Conservation (phyloP, 2,888 invertebrate species). For the Limnephilus marmoratus region DNA sequence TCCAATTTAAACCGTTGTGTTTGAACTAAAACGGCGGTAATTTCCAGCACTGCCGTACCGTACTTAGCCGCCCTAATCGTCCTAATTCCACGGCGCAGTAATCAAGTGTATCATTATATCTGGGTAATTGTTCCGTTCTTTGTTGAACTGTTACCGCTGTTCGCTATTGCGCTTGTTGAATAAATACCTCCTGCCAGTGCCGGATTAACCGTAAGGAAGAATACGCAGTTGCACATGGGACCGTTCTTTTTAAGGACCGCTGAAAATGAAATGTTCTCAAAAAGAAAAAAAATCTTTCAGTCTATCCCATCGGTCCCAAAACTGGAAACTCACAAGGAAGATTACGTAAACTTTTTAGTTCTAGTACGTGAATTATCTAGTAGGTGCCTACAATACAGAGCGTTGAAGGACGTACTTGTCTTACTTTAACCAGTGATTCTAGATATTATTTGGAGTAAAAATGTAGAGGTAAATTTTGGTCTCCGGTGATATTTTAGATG, state of each 20-base stretch:
- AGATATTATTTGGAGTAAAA: no score
- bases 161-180: constrained; percentile 1
- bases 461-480: no score
- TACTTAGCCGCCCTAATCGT: constrained; percentile 23
- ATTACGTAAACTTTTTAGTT: no score
- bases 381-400: no score
- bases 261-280: neutral
- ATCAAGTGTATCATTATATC: constrained; percentile 34
- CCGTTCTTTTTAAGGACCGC: neutral
- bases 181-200: neutral
- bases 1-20: constrained; percentile 50
- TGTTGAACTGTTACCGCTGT: neutral
- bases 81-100: neutral
- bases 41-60: constrained; percentile 38
- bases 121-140: neutral
- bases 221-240: neutral
- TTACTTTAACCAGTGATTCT: no score
- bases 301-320: neutral
- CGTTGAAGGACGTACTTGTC: no score
- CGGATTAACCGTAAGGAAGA: neutral
- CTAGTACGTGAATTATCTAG: no score
- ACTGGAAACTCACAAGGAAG: no score
- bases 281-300: neutral
- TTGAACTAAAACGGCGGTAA: constrained; percentile 54
- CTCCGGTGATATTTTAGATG: no score